Percentiles rank a stretch among this genome's conserved stretches.
These are phyloP conservation scores for Lasioglossum vierecki DNA, from an alignment of 2,888 invertebrate genomes.

Conservation along the genomic window DNA sequence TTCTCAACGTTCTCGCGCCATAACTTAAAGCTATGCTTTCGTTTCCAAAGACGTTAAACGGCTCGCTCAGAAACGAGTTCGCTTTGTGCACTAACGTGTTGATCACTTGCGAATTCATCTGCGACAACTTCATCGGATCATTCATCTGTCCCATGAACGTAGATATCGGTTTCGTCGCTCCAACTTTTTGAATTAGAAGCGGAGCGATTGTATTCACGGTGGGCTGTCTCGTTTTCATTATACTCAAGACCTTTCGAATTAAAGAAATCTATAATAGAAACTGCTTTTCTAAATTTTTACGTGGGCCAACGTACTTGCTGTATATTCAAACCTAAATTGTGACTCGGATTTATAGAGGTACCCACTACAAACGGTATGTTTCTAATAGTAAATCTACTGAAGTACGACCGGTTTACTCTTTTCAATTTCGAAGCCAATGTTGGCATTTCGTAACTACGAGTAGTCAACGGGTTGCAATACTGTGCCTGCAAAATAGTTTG, in stretches of 20 bases:
- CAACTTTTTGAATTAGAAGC: conserved; percentile 78
- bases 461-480: conserved; percentile 66
- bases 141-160: conserved; percentile 69
- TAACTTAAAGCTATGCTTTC: conserved; percentile 20
- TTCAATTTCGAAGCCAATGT: conserved; percentile 89
- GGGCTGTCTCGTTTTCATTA: conserved; percentile 79
- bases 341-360: conserved; percentile 87
- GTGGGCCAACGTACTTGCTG: conserved; percentile 85
- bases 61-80: conserved; percentile 8
- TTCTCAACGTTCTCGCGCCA: conserved; percentile 6
- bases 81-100: conserved; percentile 10
- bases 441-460: conserved; percentile 86
- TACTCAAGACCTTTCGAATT: conserved; percentile 74
- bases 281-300: not conserved
- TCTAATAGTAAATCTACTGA: conserved; percentile 84
- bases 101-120: conserved; percentile 18
- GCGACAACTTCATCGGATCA: conserved; percentile 35
- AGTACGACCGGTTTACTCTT: conserved; percentile 86
- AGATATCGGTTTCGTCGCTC: conserved; percentile 74
- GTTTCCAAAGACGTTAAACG: conserved; percentile 25
- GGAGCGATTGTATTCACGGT: conserved; percentile 70
- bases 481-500: conserved; percentile 28
- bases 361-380: conserved; percentile 88
- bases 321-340: conserved; percentile 88
- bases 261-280: conserved; percentile 24